A percentile compares a stretch with the other conserved stretches of the same genome.
These are phyloP conservation scores for Drosophila pseudoananassae DNA, from an alignment of 1,140 invertebrate species.

Conservation along the genomic window DNA sequence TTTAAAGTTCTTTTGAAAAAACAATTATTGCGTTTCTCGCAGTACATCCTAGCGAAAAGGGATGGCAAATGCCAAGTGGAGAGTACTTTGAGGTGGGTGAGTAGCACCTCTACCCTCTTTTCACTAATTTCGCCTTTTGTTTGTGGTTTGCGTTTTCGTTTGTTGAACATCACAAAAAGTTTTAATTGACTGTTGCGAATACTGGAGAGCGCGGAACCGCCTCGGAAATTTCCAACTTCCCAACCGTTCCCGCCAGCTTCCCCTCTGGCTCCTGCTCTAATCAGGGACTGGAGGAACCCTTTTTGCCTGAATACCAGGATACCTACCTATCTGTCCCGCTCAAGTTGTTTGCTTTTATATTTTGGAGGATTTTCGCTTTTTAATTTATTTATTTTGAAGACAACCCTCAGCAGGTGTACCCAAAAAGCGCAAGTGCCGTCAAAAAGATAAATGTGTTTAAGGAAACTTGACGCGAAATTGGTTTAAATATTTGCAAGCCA, in stretches of 20 bases:
- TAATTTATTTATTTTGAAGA: slow-evolving; percentile 54
- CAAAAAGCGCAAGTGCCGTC: slow-evolving; percentile 28
- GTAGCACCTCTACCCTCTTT: slow-evolving; percentile 19
- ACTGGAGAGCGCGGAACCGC: slow-evolving; percentile 28
- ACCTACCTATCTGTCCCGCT: slow-evolving; percentile 1
- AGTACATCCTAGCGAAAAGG: slow-evolving; percentile 11
- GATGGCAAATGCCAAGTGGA: background rate
- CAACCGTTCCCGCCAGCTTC: background rate
- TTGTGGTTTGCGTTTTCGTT: slow-evolving; percentile 69
- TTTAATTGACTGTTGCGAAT: slow-evolving; percentile 78
- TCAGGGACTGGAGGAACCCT: slow-evolving; percentile 28
- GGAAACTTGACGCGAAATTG: slow-evolving; percentile 34
- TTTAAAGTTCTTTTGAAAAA: no score
- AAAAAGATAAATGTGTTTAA: slow-evolving; percentile 34
- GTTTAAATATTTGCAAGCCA: slow-evolving; percentile 43
- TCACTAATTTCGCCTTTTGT: slow-evolving; percentile 75
- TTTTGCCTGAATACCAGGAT: slow-evolving; percentile 6
- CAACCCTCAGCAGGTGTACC: slow-evolving; percentile 29
- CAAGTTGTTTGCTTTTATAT: slow-evolving; percentile 45
- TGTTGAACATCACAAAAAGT: slow-evolving; percentile 59
- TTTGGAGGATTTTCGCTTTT: slow-evolving; percentile 47
- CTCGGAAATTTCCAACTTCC: slow-evolving; percentile 24
- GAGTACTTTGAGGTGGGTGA: slow-evolving; percentile 3
- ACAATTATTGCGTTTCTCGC: background rate
- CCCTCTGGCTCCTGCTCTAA: slow-evolving; percentile 8